These are phyloP conservation scores for Lophura swinhoii DNA, from an alignment of 2,797 vertebrate genomes.

Conservation along the genomic window DNA sequence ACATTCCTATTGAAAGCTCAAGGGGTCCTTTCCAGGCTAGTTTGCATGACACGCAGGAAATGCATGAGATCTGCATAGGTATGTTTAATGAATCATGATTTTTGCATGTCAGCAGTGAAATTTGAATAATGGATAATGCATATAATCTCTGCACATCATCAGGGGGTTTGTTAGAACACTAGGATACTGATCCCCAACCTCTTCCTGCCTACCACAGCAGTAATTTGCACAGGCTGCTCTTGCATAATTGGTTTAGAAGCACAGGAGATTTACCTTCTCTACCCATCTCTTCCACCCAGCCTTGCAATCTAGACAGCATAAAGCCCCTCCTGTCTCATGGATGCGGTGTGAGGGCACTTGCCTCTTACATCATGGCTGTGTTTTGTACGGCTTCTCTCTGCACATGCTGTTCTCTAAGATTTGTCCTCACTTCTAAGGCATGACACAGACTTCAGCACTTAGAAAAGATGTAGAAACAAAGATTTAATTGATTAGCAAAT, in stretches of 20 bases:
- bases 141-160: neutral
- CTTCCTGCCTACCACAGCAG: neutral
- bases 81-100: neutral
- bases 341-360: too few relatives aligned
- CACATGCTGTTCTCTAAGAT: neutral
- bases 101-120: neutral
- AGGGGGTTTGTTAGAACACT: neutral
- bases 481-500: neutral
- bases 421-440: neutral
- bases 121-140: neutral
- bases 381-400: neutral
- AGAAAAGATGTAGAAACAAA: neutral
- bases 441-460: neutral
- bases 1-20: neutral
- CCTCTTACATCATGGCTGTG: rapidly evolving
- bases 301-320: neutral
- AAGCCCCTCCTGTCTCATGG: rapidly evolving
- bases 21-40: neutral
- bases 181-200: neutral
- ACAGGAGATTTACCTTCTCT: neutral
- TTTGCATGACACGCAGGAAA: neutral
- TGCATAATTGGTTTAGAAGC: neutral
- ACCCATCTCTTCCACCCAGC: neutral
- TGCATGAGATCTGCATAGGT: neutral
- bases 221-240: neutral